phyloP scores from a whole-genome alignment of 2,113 vertebrate genomes.

The Suncus etruscus region DNA sequence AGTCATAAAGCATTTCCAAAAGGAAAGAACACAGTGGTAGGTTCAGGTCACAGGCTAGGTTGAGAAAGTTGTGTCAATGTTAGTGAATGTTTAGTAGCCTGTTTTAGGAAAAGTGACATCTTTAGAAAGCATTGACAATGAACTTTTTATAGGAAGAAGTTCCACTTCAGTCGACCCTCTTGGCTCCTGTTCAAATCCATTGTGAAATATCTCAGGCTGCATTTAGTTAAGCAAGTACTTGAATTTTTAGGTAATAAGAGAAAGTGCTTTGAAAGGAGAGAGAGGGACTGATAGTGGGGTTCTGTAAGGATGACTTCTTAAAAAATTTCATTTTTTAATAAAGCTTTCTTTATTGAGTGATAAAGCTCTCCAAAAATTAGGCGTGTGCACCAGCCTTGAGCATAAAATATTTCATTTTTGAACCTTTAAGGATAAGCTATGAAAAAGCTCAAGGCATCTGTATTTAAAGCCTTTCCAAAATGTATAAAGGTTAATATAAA shows the following conservation, averaged over 20 bases:
- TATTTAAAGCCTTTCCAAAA: conserved; percentile 57
- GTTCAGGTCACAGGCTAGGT: conserved; percentile 26
- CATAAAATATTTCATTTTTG: too few relatives aligned
- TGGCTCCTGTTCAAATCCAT: conserved; percentile 64
- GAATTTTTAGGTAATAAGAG: conserved; percentile 61
- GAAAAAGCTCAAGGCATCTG: neutral
- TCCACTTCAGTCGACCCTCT: conserved; percentile 53
- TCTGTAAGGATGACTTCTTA: conserved; percentile 47
- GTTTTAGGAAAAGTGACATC: conserved; percentile 64
- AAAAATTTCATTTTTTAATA: conserved; percentile 48
- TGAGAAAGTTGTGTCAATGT: conserved; percentile 53
- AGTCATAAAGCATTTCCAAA: conserved; percentile 30
- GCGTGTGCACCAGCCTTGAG: too few relatives aligned
- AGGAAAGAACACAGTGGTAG: conserved; percentile 64
- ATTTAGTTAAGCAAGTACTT: conserved; percentile 66
- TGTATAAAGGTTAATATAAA: conserved; percentile 61
- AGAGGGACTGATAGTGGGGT: neutral
- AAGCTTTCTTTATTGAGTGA: too few relatives aligned
- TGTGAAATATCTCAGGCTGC: conserved; percentile 68
- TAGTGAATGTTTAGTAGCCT: conserved; percentile 39
- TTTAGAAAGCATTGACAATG: conserved; percentile 70
- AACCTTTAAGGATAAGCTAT: neutral
- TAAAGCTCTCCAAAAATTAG: too few relatives aligned
- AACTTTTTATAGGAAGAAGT: conserved; percentile 61
- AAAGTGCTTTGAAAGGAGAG: conserved; percentile 52